These are phyloP conservation scores for Micropterix aruncella DNA, from an alignment of 2,888 invertebrate genomes.

Conservation along the genomic window DNA sequence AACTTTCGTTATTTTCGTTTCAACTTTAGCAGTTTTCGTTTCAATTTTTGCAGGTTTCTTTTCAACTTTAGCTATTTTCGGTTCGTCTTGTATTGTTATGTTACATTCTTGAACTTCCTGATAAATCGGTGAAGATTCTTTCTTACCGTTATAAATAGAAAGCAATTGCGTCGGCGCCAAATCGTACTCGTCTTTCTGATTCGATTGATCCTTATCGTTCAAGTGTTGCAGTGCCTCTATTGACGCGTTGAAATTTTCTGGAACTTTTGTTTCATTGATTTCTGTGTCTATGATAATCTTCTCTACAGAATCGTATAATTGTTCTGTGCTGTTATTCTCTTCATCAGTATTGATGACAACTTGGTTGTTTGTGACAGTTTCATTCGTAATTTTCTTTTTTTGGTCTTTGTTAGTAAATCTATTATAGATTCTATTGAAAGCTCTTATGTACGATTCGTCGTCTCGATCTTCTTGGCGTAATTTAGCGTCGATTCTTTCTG, in stretches of 20 bases:
- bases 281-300: background rate
- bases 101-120: background rate
- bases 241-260: background rate
- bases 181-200: background rate
- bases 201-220: background rate
- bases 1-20: background rate
- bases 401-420: slow-evolving; percentile 4
- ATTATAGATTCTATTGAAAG: slow-evolving; percentile 13
- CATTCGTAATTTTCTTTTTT: slow-evolving; percentile 10
- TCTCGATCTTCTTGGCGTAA: slow-evolving; percentile 38
- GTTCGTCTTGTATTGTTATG: background rate
- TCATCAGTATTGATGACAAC: background rate
- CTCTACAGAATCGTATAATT: background rate
- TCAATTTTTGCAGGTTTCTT: too few relatives aligned
- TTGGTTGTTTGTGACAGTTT: background rate
- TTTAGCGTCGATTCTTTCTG: slow-evolving; percentile 58
- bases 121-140: background rate
- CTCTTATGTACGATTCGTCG: slow-evolving; percentile 29
- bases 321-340: background rate
- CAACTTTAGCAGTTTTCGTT: too few relatives aligned
- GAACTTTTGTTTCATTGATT: background rate
- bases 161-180: background rate
- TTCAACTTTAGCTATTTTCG: background rate
- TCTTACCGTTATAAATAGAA: background rate
- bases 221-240: too few relatives aligned